Conservation (phyloP, 2,888 invertebrate genomes). For the Erebia epiphron region DNA sequence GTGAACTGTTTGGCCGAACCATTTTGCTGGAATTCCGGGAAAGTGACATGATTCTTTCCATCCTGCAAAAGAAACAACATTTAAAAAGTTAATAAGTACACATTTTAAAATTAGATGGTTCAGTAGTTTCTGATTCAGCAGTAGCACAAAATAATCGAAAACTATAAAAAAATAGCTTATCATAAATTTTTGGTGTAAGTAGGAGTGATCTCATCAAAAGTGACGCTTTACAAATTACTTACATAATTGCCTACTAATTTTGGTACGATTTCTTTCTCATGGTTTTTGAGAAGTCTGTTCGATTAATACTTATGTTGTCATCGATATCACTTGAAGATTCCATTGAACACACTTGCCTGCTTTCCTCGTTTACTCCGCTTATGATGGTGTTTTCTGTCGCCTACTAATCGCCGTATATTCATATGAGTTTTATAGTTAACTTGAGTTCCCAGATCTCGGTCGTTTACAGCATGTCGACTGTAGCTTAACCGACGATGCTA, state of each 20-base stretch:
- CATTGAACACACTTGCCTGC: conserved; percentile 77
- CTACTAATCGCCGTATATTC: conserved; percentile 93
- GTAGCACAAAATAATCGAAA: too few species aligned
- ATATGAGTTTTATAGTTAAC: conserved; percentile 95
- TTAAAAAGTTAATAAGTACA: too few species aligned
- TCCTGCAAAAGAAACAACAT: conserved; percentile 81
- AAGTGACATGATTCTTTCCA: conserved; percentile 94
- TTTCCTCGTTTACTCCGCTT: conserved; percentile 92
- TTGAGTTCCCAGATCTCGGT: conserved; percentile 93
- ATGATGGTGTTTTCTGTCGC: conserved; percentile 92
- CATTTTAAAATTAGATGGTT: too few species aligned
- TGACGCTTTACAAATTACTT: too few species aligned
- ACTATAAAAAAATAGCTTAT: too few species aligned
- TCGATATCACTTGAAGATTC: background rate
- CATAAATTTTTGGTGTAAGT: too few species aligned
- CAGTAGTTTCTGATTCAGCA: too few species aligned
- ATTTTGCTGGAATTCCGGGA: conserved; percentile 95
- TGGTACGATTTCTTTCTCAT: too few species aligned
- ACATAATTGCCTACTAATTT: too few species aligned
- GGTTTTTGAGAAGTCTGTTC: background rate
- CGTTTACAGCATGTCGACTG: conserved; percentile 95
- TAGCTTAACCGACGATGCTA: conserved; percentile 95
- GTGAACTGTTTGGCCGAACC: conserved; percentile 94
- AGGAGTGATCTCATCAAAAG: too few species aligned
- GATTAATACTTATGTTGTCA: background rate